Percentiles rank a stretch among this genome's conserved stretches.
Evolutionary conservation across 1,140 invertebrate genomes (phyloP).

Genomic region (Brachionus asplanchnoidis): DNA sequence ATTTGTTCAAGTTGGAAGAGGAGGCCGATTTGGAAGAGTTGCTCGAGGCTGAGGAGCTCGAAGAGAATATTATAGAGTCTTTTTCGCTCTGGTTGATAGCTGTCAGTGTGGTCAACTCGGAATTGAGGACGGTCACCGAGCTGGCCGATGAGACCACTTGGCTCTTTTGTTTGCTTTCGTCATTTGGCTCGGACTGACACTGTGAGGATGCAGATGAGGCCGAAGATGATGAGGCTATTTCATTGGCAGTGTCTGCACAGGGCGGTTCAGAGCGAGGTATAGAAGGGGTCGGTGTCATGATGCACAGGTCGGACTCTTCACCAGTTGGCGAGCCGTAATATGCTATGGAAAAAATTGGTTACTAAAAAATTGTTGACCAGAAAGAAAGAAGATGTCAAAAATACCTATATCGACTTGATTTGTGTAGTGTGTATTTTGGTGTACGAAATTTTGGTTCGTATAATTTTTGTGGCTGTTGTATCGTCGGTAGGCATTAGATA

Average conservation of each 20-base stretch:
- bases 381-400: background rate
- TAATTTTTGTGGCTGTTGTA: background rate
- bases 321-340: background rate
- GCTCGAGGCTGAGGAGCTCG: background rate
- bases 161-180: background rate
- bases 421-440: background rate
- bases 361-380: background rate
- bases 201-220: background rate
- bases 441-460: background rate
- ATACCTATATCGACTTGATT: background rate
- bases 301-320: background rate
- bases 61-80: background rate
- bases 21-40: background rate
- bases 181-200: background rate
- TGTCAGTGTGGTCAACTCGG: background rate
- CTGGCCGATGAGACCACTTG: background rate
- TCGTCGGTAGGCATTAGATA: conserved; percentile 13
- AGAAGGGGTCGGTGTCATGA: conserved; percentile 4
- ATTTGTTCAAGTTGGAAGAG: background rate
- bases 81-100: background rate
- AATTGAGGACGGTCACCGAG: background rate
- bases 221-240: background rate
- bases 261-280: background rate
- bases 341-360: background rate
- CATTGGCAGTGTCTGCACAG: background rate